Evolutionary conservation across 2,888 invertebrate species (phyloP).

Genomic region (Buathra laborator): DNA sequence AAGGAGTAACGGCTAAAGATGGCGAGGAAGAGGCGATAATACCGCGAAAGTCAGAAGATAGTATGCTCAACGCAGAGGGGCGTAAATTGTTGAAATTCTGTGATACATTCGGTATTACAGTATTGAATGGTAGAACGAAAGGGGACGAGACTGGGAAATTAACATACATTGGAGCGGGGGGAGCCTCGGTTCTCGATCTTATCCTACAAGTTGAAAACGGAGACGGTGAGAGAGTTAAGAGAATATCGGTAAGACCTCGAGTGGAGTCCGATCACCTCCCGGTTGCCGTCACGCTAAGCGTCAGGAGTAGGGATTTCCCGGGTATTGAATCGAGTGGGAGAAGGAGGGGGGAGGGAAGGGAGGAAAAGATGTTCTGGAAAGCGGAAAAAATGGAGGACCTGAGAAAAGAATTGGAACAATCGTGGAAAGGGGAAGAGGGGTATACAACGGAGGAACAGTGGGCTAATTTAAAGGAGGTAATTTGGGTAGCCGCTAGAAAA

Average conservation of each 20-base stretch:
- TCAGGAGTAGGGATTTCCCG: neutral
- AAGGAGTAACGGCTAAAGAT: too few relatives aligned
- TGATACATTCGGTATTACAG: neutral
- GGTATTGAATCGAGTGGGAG: neutral
- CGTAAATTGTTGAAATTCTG: neutral
- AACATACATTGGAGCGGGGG: neutral
- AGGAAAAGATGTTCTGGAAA: neutral
- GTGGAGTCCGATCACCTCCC: constrained; percentile 9
- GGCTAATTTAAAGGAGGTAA: too few relatives aligned
- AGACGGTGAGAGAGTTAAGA: neutral
- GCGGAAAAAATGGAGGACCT: neutral
- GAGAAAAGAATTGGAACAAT: neutral
- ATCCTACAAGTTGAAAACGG: neutral
- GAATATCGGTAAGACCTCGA: neutral
- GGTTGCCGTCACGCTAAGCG: neutral
- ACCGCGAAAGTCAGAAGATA: constrained; percentile 16
- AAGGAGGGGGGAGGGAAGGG: neutral
- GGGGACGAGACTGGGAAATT: constrained; percentile 16
- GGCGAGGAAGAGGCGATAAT: too few relatives aligned
- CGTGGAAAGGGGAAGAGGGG: neutral
- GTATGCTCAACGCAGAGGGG: constrained; percentile 8
- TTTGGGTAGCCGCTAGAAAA: too few relatives aligned
- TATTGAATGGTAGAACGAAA: constrained; percentile 3
- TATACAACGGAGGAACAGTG: too few relatives aligned
- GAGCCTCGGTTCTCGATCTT: constrained; percentile 18